Conservation (phyloP, 2,888 invertebrate genomes). For the Cotesia congregata region DNA sequence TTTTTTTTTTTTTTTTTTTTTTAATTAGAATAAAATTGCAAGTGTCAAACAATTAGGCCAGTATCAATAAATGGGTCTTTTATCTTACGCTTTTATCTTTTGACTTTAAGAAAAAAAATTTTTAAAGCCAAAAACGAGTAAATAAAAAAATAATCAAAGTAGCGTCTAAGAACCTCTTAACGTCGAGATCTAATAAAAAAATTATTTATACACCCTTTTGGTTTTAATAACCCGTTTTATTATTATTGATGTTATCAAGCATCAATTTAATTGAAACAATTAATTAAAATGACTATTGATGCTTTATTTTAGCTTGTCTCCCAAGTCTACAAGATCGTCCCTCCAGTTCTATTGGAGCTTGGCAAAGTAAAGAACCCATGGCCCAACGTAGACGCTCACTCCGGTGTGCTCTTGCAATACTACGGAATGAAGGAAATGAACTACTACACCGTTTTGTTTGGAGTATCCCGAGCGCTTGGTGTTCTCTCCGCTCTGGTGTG, state of each 20-base stretch:
- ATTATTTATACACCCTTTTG: no score
- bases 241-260: no score
- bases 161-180: no score
- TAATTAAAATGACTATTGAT: neutral
- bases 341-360: conserved; percentile 90
- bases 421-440: conserved; percentile 91
- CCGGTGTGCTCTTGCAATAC: conserved; percentile 82
- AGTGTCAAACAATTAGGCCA: no score
- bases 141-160: neutral
- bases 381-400: conserved; percentile 98
- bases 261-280: neutral
- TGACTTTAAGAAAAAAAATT: neutral
- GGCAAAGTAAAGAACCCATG: conserved; percentile 98
- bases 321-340: conserved; percentile 92
- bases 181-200: no score
- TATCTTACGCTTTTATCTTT: no score
- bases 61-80: no score
- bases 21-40: no score
- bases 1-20: no score
- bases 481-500: conserved; percentile 85
- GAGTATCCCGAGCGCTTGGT: conserved; percentile 88
- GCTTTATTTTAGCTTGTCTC: conserved; percentile 79
- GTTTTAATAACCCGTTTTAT: no score
- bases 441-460: conserved; percentile 92
- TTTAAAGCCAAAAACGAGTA: neutral